Conservation (phyloP, 2,797 vertebrate genomes). For the Discoglossus pictus region DNA sequence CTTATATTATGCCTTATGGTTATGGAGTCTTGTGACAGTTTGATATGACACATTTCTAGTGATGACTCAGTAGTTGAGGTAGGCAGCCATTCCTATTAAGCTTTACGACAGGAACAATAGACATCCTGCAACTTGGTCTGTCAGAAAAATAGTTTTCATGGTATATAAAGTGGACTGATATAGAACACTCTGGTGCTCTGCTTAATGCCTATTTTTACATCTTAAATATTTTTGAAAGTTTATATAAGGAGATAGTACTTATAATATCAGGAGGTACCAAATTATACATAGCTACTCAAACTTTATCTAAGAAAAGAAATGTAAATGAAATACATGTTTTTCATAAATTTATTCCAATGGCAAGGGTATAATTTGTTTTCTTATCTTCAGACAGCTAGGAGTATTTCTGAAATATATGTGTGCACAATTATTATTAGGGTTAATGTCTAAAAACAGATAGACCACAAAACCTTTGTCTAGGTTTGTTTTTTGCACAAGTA, state of each 20-base stretch:
- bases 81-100: slow-evolving; percentile 36
- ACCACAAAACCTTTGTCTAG: too few relatives aligned
- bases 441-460: too few relatives aligned
- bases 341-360: too few relatives aligned
- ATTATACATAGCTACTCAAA: slow-evolving; percentile 8
- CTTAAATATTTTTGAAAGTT: slow-evolving; percentile 8
- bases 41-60: slow-evolving; percentile 37
- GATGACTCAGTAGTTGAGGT: slow-evolving; percentile 33
- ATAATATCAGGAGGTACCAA: too few relatives aligned
- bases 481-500: too few relatives aligned
- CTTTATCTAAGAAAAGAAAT: too few relatives aligned
- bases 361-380: too few relatives aligned
- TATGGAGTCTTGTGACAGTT: slow-evolving; percentile 37
- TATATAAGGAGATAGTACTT: neutral
- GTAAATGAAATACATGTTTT: too few relatives aligned
- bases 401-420: too few relatives aligned
- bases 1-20: slow-evolving; percentile 11
- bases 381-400: too few relatives aligned
- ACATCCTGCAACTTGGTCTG: slow-evolving; percentile 37
- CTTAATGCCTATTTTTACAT: slow-evolving; percentile 21
- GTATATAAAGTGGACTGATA: slow-evolving; percentile 24
- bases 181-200: slow-evolving; percentile 17
- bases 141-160: slow-evolving; percentile 26
- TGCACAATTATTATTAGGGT: too few relatives aligned
- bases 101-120: slow-evolving; percentile 20